A percentile compares a stretch with the other conserved stretches of the same genome.
Conservation (phyloP, 2,113 vertebrate genomes). For the Malurus elegans region DNA sequence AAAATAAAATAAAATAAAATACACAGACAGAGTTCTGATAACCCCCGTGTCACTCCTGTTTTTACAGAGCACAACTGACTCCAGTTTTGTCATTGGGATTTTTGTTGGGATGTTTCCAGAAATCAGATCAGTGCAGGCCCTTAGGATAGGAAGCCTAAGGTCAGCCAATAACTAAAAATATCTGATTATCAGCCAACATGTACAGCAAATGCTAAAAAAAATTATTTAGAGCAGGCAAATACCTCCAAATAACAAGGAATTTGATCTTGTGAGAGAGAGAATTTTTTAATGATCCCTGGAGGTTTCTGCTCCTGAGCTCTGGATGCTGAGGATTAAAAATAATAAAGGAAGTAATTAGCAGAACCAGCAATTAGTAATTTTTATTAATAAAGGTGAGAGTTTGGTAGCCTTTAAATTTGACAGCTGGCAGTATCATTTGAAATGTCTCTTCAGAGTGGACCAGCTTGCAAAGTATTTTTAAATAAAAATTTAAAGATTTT, state of each 20-base stretch:
- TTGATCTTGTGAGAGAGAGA: neutral
- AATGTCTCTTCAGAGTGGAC: neutral
- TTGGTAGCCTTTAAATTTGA: neutral
- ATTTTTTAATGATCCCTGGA: neutral
- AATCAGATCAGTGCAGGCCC: neutral
- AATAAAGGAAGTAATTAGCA: neutral
- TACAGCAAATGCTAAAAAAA: neutral
- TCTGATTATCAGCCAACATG: neutral
- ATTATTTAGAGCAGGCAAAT: neutral
- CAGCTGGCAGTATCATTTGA: neutral
- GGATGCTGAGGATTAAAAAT: neutral
- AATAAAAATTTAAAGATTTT: neutral
- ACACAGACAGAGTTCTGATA: neutral
- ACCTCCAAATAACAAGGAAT: neutral
- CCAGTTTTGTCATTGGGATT: neutral
- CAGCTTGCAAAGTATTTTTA: neutral
- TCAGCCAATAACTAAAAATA: neutral
- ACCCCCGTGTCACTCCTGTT: neutral
- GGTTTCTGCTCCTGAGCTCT: neutral
- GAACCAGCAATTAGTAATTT: neutral
- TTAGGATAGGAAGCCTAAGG: neutral
- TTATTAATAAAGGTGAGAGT: neutral
- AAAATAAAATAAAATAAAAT: neutral
- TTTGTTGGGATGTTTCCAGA: neutral
- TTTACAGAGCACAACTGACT: neutral